Conservation (phyloP, 2,797 vertebrate species). For the Galago senegalensis region DNA sequence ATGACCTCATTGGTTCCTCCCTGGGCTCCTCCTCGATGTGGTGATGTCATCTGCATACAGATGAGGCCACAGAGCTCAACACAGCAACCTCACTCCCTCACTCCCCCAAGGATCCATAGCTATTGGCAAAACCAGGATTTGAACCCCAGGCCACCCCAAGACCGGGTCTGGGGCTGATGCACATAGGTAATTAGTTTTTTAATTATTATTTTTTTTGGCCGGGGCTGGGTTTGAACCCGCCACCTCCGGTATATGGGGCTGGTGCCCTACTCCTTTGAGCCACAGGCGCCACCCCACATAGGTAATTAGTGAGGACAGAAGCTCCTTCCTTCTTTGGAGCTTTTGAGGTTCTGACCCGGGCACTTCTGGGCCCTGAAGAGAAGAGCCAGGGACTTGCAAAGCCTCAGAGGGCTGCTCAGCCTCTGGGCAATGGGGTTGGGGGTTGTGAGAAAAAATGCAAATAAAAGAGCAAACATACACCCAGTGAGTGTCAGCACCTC, state of each 20-base stretch:
- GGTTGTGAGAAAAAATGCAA: background rate
- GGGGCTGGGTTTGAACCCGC: no score
- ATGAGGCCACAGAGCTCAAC: background rate
- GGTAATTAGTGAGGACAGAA: background rate
- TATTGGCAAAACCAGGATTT: background rate
- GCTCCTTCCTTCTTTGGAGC: background rate
- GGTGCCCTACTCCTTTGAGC: no score
- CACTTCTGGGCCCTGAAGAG: background rate
- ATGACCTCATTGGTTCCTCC: background rate
- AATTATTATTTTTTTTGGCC: no score
- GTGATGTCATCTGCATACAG: background rate
- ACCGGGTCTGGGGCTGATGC: background rate
- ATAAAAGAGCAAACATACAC: background rate
- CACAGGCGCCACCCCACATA: no score
- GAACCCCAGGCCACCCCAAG: background rate
- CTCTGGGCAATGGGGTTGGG: fast-evolving
- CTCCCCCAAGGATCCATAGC: background rate
- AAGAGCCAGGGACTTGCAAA: background rate
- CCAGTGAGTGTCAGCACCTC: background rate
- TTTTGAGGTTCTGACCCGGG: background rate
- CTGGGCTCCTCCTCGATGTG: background rate
- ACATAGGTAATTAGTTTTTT: no score
- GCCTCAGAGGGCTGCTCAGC: background rate
- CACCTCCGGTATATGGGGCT: no score
- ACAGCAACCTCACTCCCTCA: background rate